Base-by-base conservation (phyloP, 1,140 invertebrate species). In the Aricia agestis region DNA sequence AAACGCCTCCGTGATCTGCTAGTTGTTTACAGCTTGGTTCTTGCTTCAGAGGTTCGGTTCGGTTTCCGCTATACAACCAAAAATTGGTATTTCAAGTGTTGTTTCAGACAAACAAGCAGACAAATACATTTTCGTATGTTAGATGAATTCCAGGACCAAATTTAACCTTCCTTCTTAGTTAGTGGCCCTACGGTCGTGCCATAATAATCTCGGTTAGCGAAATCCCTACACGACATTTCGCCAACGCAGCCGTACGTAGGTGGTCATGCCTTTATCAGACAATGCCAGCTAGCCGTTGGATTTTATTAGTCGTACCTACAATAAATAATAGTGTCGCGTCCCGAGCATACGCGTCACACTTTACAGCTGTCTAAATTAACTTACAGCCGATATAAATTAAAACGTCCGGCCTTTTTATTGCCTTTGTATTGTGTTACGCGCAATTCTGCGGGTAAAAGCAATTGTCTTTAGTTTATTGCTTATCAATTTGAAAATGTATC, bases 271-370 rank as follows among this genome's bases (percentile, higher is more conserved):
- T 84, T 83, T 87, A 85, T 87, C 84, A 83, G 41, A 69, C 74
- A 84, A 76, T 76, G 76, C 80, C 73, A 73, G 76, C 76, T 72
- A 72, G 75, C 78, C 75, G 72, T 74, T 78, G 82, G 75, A 83
- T 84, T 89, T 87, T 87, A 89, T 85, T 89, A 77, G 81, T 83
- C 77, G 73, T 81, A 73, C 75, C 77, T 79, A 81, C 82, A 79
- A 86, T 86, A 89, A 84, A 87, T 86, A 77, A 77, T 78, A 67
- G 68, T 66, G 70, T 72, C 68, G 63, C 72, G 45, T 72, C 68
- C 71, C 68, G 18, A 6, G 31, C 25, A 69, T 61, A 19, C 67
- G 42, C 32, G 58, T 31, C 57, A 9, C 36, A 5, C 17, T 63
- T 52, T 32, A 36, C 58, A 41, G n/a, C 32, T 63, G 68, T 63